Conservation (phyloP, 2,888 invertebrate genomes). For the Idaea straminata region DNA sequence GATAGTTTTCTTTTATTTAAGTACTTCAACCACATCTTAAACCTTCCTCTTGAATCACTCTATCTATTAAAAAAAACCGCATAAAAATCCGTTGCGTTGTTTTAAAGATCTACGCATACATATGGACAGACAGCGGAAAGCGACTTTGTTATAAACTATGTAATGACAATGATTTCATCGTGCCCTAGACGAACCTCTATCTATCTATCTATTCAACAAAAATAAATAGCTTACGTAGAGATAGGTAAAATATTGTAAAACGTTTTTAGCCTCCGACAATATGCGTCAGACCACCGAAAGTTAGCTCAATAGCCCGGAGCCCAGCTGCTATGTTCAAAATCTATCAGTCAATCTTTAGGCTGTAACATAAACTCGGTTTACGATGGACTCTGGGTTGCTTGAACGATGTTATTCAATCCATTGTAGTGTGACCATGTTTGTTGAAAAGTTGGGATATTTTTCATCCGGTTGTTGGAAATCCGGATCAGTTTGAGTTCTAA, state of each 20-base stretch:
- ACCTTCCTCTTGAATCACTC: too few relatives aligned
- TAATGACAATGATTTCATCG: too few relatives aligned
- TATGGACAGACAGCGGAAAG: too few relatives aligned
- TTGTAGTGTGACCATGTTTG: not conserved
- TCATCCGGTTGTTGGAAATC: not conserved
- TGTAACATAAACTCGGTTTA: not conserved
- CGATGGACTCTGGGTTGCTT: not conserved
- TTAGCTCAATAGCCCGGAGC: not conserved
- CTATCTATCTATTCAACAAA: too few relatives aligned
- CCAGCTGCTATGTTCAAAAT: not conserved
- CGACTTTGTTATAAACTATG: too few relatives aligned
- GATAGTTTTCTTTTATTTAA: too few relatives aligned
- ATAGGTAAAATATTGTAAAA: not conserved
- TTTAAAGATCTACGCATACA: too few relatives aligned
- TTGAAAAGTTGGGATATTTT: not conserved
- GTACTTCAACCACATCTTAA: too few relatives aligned
- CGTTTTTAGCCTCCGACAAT: not conserved
- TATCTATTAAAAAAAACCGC: too few relatives aligned
- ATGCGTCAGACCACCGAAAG: not conserved
- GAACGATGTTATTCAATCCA: not conserved
- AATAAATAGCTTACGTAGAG: too few relatives aligned
- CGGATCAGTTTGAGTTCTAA: not conserved
- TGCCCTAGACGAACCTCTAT: too few relatives aligned
- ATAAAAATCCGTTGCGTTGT: too few relatives aligned
- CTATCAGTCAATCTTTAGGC: not conserved